These are phyloP conservation scores for Umimayanthus chanpuru DNA, from an alignment of 92 coral and sea anemone genomes.

Conservation along the genomic window DNA sequence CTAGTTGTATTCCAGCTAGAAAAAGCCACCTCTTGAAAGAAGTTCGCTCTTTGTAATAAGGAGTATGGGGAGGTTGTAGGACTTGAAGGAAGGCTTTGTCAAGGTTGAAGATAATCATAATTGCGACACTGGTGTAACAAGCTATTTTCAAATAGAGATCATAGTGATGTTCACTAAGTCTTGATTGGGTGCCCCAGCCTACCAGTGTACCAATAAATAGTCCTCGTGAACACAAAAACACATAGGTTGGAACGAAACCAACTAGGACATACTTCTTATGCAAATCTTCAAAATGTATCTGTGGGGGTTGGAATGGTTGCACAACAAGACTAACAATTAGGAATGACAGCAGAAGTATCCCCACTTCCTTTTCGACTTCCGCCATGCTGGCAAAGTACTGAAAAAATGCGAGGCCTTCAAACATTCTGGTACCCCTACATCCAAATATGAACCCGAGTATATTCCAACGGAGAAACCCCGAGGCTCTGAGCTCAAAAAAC, in stretches of 20 bases:
- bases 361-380: not conserved
- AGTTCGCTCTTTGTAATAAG: not conserved
- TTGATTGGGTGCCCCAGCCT: not conserved
- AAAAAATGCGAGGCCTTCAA: not conserved
- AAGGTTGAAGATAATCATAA: not conserved
- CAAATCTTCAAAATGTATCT: not conserved
- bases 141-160: not conserved
- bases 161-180: not conserved
- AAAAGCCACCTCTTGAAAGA: constrained; percentile 15
- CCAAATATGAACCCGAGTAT: constrained; percentile 6
- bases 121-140: not conserved
- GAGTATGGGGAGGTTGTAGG: not conserved
- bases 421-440: not conserved
- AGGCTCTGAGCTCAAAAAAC: constrained; percentile 5
- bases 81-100: constrained; percentile 10
- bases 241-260: constrained; percentile 22
- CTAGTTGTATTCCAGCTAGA: constrained; percentile 14
- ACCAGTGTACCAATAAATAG: not conserved
- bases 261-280: constrained; percentile 9
- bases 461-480: constrained; percentile 19
- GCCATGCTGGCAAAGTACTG: constrained; percentile 4
- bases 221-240: constrained; percentile 11
- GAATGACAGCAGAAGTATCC: not conserved
- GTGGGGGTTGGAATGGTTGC: not conserved
- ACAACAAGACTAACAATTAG: not conserved